Base-by-base conservation (phyloP, 1,140 invertebrate species). In the Aphidius gifuensis region DNA sequence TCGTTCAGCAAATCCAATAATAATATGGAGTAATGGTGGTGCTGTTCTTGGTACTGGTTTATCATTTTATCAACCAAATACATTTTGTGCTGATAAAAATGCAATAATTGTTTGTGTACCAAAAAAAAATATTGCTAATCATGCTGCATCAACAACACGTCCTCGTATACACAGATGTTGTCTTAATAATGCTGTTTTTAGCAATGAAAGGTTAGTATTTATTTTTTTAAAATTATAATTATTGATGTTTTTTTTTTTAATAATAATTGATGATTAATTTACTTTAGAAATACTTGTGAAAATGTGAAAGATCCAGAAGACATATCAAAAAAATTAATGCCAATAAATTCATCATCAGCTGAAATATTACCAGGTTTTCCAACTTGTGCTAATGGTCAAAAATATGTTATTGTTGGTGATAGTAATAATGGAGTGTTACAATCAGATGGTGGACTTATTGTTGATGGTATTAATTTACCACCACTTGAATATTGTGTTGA, bases 401-500 rank as follows among this genome's bases (percentile, higher is more conserved):
- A 79, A 42, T 82, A 81, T 60, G 78, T 78, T 44, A 82, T 86
- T 4, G 70, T 83, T 21, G 85, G 83, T 0, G 75, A 81, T 38
- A 71, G 82, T 51, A 73, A 79, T 23, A 79, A 82, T 42, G 75
- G 78, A 2, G 66, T 71, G n/a, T 66, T 81, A 9, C 66, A 81
- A 45, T 60, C 75, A 0, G 82, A 84, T 32, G 81, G 82, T 9
- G 70, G 73, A 39, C 69, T 87, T 46, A 68, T 71, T 16, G 69
- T 75, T 21, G 80, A 84, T 69, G 85, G 85, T 4, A 67, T 78
- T 55, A 70, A 76, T 60, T 76, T 85, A 67, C 73, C 74, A 38
- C 72, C 73, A 59, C 82, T 74, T 61, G 82, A 82, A 59, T 89
- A 85, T 76, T 90, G 88, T 72, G 75, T 88, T 60, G 88, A 89